These are phyloP conservation scores for Venturia canescens DNA, from an alignment of 1,140 invertebrate species.

Conservation along the genomic window DNA sequence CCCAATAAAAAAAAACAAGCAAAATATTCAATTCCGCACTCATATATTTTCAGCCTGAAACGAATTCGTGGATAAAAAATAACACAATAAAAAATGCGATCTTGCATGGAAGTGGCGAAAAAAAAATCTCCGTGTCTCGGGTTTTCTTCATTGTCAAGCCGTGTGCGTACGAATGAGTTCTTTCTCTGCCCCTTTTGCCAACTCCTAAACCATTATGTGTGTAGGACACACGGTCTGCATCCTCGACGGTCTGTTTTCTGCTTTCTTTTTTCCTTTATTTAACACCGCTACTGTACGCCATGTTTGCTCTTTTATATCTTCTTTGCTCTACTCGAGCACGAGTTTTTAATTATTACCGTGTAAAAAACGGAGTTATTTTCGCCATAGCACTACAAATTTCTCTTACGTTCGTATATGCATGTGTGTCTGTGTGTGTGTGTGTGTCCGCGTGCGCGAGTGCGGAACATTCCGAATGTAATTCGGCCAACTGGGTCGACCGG, in stretches of 20 bases:
- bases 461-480: neutral
- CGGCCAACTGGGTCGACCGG: conserved; percentile 36
- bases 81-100: neutral
- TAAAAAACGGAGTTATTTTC: conserved; percentile 29
- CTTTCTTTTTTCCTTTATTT: neutral
- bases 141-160: neutral
- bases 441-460: neutral
- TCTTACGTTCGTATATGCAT: neutral
- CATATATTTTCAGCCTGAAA: neutral
- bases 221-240: neutral
- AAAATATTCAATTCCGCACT: neutral
- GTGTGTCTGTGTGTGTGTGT: neutral
- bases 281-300: neutral
- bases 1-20: no score
- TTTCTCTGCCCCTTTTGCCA: neutral
- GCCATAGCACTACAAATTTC: conserved; percentile 4
- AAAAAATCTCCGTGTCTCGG: neutral
- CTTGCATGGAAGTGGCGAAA: neutral
- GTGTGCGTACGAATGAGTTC: neutral
- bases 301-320: neutral
- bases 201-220: neutral
- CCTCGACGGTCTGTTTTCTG: neutral
- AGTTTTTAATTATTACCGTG: conserved; percentile 36
- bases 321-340: conserved; percentile 20
- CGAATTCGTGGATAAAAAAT: neutral